Percentiles rank a stretch among this genome's conserved stretches.
These are phyloP conservation scores for Rhodophaea formosa DNA, from an alignment of 2,888 invertebrate genomes.

Conservation along the genomic window DNA sequence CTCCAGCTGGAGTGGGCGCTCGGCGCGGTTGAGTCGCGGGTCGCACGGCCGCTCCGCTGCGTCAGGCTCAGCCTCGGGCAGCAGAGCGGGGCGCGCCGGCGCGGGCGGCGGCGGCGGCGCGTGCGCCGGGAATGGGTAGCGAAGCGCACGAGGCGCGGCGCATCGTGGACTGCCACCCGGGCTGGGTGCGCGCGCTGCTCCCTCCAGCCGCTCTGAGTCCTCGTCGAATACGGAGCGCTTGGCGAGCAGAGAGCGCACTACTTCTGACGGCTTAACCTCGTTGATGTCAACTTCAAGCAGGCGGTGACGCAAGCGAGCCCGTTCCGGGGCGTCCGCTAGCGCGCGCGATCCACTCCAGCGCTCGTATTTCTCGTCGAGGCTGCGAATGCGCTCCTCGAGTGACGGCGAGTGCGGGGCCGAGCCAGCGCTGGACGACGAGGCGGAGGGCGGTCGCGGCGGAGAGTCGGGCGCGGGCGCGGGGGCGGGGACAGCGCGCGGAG, in stretches of 20 bases:
- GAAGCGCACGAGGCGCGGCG: slow-evolving; percentile 81
- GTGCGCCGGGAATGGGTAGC: slow-evolving; percentile 90
- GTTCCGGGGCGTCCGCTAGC: slow-evolving; percentile 80
- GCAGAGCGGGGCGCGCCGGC: slow-evolving; percentile 19
- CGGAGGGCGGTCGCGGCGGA: slow-evolving; percentile 86
- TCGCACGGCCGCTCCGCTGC: slow-evolving; percentile 39
- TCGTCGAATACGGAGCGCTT: slow-evolving; percentile 98
- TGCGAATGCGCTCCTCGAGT: slow-evolving; percentile 94
- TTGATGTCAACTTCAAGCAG: slow-evolving; percentile 89
- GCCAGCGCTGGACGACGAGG: slow-evolving; percentile 87
- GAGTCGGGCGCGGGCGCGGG: slow-evolving; percentile 83
- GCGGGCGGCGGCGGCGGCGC: slow-evolving; percentile 68
- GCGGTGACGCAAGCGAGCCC: slow-evolving; percentile 84
- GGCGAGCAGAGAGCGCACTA: slow-evolving; percentile 94
- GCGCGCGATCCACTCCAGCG: slow-evolving; percentile 88
- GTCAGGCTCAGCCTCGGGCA: slow-evolving; percentile 21
- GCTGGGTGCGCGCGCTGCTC: slow-evolving; percentile 91
- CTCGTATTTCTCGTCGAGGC: slow-evolving; percentile 95
- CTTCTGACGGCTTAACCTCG: slow-evolving; percentile 94
- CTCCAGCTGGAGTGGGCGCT: slow-evolving; percentile 33
- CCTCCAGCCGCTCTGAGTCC: slow-evolving; percentile 95
- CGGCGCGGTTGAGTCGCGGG: slow-evolving; percentile 45
- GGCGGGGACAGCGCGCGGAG: slow-evolving; percentile 65
- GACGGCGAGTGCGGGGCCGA: slow-evolving; percentile 87
- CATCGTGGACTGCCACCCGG: slow-evolving; percentile 59